Evolutionary conservation across 2,113 vertebrate species (phyloP), one percentile per base, ranked within the genome.

Genomic region (Andinoacara biseriatus): DNA sequence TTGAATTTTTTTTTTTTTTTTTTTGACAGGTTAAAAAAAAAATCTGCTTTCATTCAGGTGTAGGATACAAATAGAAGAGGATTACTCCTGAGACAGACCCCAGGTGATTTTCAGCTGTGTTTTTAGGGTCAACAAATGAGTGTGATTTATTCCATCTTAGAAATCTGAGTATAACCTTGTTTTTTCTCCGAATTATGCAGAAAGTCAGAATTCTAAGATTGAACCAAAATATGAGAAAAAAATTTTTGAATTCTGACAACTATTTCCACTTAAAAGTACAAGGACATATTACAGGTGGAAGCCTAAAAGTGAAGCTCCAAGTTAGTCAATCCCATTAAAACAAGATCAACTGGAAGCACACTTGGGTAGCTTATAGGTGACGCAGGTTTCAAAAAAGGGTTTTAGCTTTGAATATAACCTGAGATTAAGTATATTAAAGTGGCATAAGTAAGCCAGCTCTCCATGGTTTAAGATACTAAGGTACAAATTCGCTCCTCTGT

Each of bases 361-460:
- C 46, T 61, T 60, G n/a, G 24, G 24, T 31, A 29, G 10, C 24
- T 52, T 49, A 69, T 31, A 24, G 10, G 5, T 5, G 29, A 67
- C 58, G 40, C 10, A 65, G 74, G 33, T 58, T 78, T 46, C 4
- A 58, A 11, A 3, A 3, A 46, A 3, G 49, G 17, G 14, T 9
- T 52, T 65, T 46, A 75, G 26, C 62, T 80, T 5, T 24, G 22
- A 61, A 62, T 75, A 59, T 18, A 59, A 75, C 9, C 38, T 58
- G 31, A 43, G 31, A 63, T 78, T 67, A 82, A 52, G 5, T n/a
- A 56, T 29, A 26, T 63, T 60, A 59, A 89, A 83, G 14, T 46
- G 40, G 22, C 59, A 72, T 77, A 59, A 83, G 40, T 14, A 57
- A 88, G 75, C n/a, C 38, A 35, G 77, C 46, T 76, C 74, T 13